Conservation (phyloP, 2,888 invertebrate genomes). For the Leptinotarsa rubiginosa region DNA sequence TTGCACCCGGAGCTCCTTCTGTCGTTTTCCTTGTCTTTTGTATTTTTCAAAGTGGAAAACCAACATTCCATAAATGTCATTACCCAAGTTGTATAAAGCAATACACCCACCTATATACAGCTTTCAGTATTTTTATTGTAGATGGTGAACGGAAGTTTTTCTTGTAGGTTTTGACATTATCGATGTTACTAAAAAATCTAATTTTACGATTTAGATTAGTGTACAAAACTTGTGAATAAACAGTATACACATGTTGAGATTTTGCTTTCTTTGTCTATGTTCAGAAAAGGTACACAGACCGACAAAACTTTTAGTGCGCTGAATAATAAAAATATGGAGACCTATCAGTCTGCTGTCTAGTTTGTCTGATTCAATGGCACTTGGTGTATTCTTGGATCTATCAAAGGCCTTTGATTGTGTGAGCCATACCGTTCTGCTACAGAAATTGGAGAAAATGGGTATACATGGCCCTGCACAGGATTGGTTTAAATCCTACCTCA, state of each 20-base stretch:
- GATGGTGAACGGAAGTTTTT: constrained; percentile 52
- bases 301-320: too few relatives aligned
- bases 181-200: constrained; percentile 52
- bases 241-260: constrained; percentile 43
- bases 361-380: too few relatives aligned
- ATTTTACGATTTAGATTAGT: constrained; percentile 53
- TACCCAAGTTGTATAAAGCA: constrained; percentile 57
- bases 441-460: too few relatives aligned
- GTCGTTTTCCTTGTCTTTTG: constrained; percentile 27
- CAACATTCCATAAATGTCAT: constrained; percentile 57
- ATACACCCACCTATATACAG: constrained; percentile 52
- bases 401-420: too few relatives aligned
- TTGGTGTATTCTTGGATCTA: too few relatives aligned
- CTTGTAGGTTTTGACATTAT: constrained; percentile 51
- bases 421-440: too few relatives aligned
- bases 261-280: constrained; percentile 16
- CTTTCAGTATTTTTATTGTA: constrained; percentile 50
- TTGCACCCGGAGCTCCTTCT: constrained; percentile 42
- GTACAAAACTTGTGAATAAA: constrained; percentile 56
- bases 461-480: too few relatives aligned
- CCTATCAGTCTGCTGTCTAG: too few relatives aligned
- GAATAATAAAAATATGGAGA: too few relatives aligned
- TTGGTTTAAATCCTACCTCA: too few relatives aligned
- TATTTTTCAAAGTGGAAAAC: constrained; percentile 50
- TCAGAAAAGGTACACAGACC: neutral